Conservation (phyloP, 92 coral and sea anemone species). For the Hydrozoanthus gracilis region DNA sequence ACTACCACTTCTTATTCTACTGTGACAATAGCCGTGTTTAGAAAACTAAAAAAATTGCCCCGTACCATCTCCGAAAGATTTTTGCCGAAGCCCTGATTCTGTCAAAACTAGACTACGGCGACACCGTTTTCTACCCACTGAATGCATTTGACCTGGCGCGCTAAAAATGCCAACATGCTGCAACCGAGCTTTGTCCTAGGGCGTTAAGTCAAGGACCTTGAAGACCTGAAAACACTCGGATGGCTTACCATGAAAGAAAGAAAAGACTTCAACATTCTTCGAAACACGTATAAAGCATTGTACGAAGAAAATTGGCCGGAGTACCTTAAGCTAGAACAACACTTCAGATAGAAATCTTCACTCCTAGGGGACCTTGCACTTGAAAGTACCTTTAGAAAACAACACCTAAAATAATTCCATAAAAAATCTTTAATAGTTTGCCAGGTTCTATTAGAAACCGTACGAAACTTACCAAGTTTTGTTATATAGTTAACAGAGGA, state of each 20-base stretch:
- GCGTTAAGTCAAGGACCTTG: background rate
- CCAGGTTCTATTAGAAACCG: background rate
- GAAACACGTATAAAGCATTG: background rate
- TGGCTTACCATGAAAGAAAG: constrained; percentile 7
- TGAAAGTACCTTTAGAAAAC: constrained; percentile 15
- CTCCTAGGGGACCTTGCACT: background rate
- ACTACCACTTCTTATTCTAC: no score
- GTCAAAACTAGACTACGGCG: no score
- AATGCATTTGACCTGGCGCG: no score
- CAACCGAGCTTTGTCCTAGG: no score
- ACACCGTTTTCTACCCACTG: no score
- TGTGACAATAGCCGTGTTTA: no score
- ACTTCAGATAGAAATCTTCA: background rate
- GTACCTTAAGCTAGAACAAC: background rate
- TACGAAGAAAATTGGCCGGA: background rate
- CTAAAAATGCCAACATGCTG: background rate
- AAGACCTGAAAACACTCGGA: background rate
- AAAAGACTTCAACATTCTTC: background rate
- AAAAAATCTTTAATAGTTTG: constrained; percentile 4
- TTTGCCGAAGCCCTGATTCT: no score
- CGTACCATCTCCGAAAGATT: no score
- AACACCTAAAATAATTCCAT: background rate
- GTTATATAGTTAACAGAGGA: no score
- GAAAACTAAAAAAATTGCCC: no score
- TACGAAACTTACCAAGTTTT: background rate